Conservation (phyloP, 2,888 invertebrate species). For the Anagyrus pseudococci region DNA sequence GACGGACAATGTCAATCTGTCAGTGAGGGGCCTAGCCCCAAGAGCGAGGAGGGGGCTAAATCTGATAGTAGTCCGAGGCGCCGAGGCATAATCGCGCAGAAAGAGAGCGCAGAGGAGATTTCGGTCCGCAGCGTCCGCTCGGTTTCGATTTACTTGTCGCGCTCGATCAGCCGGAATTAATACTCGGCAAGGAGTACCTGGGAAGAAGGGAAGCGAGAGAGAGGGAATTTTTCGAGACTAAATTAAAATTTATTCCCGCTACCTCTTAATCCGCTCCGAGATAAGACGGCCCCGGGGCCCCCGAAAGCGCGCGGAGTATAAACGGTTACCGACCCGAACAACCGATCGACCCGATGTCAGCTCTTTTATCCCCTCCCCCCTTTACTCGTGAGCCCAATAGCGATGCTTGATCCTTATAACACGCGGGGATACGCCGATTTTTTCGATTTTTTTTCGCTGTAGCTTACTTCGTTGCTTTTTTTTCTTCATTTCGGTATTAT, state of each 20-base stretch:
- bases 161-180: slow-evolving; percentile 54
- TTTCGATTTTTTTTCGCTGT: no score
- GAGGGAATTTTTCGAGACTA: slow-evolving; percentile 35
- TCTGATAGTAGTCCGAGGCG: no score
- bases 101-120: background rate
- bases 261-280: slow-evolving; percentile 44
- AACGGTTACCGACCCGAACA: slow-evolving; percentile 30
- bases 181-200: slow-evolving; percentile 36
- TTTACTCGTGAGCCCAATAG: no score
- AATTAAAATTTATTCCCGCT: slow-evolving; percentile 46
- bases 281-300: slow-evolving; percentile 38
- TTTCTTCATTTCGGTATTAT: no score
- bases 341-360: background rate
- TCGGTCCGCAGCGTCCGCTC: background rate
- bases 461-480: no score
- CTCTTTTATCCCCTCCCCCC: slow-evolving; percentile 1
- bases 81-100: background rate
- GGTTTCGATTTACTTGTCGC: slow-evolving; percentile 54
- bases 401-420: no score
- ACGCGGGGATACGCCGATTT: no score
- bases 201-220: slow-evolving; percentile 11
- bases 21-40: no score
- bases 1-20: slow-evolving; percentile 58
- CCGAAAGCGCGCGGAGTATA: slow-evolving; percentile 2
- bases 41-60: no score